Percentiles rank a stretch among this genome's conserved stretches.
Conservation (phyloP, 2,888 invertebrate genomes). For the Galerucella calmariensis region DNA sequence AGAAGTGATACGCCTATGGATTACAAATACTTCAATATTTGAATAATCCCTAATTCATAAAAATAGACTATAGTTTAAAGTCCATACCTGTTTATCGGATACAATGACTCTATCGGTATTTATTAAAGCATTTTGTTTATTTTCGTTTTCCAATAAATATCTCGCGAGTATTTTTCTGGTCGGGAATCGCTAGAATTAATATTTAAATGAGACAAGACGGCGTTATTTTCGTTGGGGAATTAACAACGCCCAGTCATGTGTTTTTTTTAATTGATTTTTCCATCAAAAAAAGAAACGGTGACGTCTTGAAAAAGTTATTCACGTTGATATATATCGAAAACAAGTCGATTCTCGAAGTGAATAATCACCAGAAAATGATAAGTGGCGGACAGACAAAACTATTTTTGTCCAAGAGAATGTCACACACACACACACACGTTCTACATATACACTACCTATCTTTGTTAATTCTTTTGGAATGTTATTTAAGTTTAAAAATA, state of each 20-base stretch:
- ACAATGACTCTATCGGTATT: constrained; percentile 52
- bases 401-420: constrained; percentile 27
- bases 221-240: constrained; percentile 42
- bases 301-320: constrained; percentile 25
- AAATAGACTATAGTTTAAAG: neutral
- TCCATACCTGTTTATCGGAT: constrained; percentile 33
- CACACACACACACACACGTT: neutral
- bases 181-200: constrained; percentile 43
- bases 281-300: constrained; percentile 23
- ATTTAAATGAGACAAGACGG: constrained; percentile 40
- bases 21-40: neutral
- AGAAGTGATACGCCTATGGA: neutral
- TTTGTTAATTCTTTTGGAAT: too few relatives aligned
- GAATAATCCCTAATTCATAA: too few relatives aligned
- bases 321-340: constrained; percentile 35
- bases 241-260: constrained; percentile 38
- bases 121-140: constrained; percentile 51
- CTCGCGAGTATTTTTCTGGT: constrained; percentile 35
- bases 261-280: constrained; percentile 39
- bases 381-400: constrained; percentile 31
- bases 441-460: too few relatives aligned
- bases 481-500: neutral
- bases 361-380: constrained; percentile 33
- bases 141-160: constrained; percentile 51
- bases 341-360: constrained; percentile 34